Evolutionary conservation across 2,797 vertebrate species (phyloP), one percentile per base, ranked within the genome.

Genomic region (Lagorchestes hirsutus): DNA sequence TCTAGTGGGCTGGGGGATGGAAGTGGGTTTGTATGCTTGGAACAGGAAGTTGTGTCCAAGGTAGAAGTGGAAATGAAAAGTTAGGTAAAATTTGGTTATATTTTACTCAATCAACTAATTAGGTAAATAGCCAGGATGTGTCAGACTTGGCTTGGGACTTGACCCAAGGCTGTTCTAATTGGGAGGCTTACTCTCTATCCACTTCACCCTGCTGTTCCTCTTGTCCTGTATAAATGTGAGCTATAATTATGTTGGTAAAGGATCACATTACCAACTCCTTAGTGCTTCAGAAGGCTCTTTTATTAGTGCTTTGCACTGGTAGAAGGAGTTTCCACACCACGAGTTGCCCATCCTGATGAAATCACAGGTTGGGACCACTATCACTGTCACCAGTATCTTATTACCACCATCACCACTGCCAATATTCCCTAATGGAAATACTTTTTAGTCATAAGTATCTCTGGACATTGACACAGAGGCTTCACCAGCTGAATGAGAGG

Each of bases 31-130:
- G 54, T 55, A 90, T 93, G 1, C 3, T 91, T 28, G 56, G 16
- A 91, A 54, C 29, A 92, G 29, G 90, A 22, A 90, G 11, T 24
- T 9, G 34, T 90, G 91, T 2, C 11, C 50, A 92, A 4, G 52
- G 52, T 8, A 82, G 74, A 74, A 74, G 6, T 40, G 18, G 67
- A 82, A 82, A 82, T 46, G 74, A 46, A 27, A 22, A 82, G 22
- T 31, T 57, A 92, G 92, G 55, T 91, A 57, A 93, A 97, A 92
- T 62, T 52, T 62, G n/a, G 90, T 54, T 46, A 31, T 95, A 34
- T 5, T 67, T 67, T 67, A n/a, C 16, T 67, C 34, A 46, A 46
- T 82, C 40, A 82, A 82, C 1, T 46, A 46, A 40, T 40, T 74
- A 40, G n/a, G 22, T 74, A 9, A 40, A 82, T 46, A 46, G 40